Conservation (phyloP, 1,140 invertebrate genomes). For the Apis laboriosa region DNA sequence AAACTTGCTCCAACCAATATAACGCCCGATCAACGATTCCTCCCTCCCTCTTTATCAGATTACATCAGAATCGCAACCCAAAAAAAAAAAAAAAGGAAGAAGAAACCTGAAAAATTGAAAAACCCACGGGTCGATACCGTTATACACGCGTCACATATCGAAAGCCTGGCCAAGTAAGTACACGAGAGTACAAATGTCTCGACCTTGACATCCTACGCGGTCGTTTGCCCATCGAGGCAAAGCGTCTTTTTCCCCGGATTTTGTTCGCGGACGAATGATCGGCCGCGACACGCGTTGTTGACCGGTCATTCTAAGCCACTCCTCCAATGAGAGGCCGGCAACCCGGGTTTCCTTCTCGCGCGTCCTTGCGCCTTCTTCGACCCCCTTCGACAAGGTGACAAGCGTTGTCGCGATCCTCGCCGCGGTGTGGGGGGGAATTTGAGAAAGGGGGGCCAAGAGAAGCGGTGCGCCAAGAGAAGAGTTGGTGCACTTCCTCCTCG, state of each 20-base stretch:
- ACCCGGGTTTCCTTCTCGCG: not conserved
- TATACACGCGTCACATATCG: constrained; percentile 2
- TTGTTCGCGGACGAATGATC: constrained; percentile 1
- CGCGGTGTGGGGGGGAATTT: constrained; percentile 31
- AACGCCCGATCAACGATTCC: too few relatives aligned
- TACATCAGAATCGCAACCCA: not conserved
- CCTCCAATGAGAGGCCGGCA: constrained; percentile 50
- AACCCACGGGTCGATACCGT: constrained; percentile 18
- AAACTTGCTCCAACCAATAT: too few relatives aligned
- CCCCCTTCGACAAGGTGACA: not conserved
- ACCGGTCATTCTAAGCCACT: constrained; percentile 57
- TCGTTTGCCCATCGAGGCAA: not conserved
- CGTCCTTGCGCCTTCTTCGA: constrained; percentile 48
- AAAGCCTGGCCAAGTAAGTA: constrained; percentile 27
- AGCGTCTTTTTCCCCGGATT: not conserved
- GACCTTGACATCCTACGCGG: constrained; percentile 49
- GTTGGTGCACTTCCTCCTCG: constrained; percentile 74
- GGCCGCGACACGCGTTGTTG: not conserved
- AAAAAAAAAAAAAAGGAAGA: not conserved
- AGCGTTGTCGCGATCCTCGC: not conserved
- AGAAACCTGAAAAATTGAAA: not conserved
- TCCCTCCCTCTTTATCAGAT: not conserved
- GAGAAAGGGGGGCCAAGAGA: not conserved
- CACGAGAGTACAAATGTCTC: not conserved
- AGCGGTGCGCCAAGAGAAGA: constrained; percentile 39